These are phyloP conservation scores for Takifugu ocellatus DNA, from an alignment of 2,797 vertebrate species.

Conservation along the genomic window DNA sequence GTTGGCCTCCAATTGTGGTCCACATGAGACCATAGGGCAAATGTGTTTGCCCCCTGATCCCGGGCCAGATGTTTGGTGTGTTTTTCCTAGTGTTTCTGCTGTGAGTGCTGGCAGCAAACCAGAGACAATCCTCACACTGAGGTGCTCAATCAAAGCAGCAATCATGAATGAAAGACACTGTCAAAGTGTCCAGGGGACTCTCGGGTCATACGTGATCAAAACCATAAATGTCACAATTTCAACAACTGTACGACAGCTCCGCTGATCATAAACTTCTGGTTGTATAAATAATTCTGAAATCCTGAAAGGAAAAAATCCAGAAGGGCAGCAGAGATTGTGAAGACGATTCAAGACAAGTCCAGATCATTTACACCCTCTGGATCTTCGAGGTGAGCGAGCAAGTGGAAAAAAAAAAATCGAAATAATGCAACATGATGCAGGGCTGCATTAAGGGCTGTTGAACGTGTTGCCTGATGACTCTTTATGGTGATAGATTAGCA, in stretches of 20 bases:
- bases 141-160: conserved; percentile 29
- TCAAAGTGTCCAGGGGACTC: conserved; percentile 10
- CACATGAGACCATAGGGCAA: conserved; percentile 63
- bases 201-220: conserved; percentile 31
- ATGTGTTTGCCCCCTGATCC: conserved; percentile 63
- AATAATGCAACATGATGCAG: too few relatives aligned
- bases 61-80: conserved; percentile 74
- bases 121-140: conserved; percentile 20
- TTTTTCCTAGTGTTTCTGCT: conserved; percentile 52
- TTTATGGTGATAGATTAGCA: too few relatives aligned
- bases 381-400: too few relatives aligned
- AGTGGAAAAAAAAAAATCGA: too few relatives aligned
- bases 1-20: conserved; percentile 54
- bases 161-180: conserved; percentile 35
- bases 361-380: conserved; percentile 49
- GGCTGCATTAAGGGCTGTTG: too few relatives aligned
- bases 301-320: conserved; percentile 5
- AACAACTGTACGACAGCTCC: too few relatives aligned
- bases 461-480: too few relatives aligned
- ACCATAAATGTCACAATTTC: conserved; percentile 48
- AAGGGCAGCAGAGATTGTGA: too few relatives aligned
- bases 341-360: conserved; percentile 13
- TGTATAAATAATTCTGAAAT: too few relatives aligned
- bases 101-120: conserved; percentile 56
- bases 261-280: too few relatives aligned